Base-by-base conservation (phyloP, 2,113 vertebrate species). In the Trichomycterus rosablanca region DNA sequence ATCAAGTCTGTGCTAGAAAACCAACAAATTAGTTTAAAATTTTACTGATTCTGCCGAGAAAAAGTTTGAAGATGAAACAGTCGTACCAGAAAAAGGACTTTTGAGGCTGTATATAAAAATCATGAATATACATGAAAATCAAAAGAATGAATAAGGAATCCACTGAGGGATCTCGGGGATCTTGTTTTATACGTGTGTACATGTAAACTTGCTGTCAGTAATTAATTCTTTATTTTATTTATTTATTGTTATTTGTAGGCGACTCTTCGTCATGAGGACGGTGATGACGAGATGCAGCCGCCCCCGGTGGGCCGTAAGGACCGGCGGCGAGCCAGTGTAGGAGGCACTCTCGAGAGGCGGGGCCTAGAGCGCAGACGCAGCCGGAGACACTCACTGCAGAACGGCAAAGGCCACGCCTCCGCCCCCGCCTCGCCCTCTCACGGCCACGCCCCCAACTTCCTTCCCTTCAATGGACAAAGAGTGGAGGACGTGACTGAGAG, bases 321-420 rank as follows among this genome's bases (percentile, higher is more conserved):
- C 19, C 85, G 93, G 11, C 74, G 94, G n/a, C 84, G 94, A 12
- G 85, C 92, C 68, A 97, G 94, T 1, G 69, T 95, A 0, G 90
- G 90, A 0, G 79, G 79, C 67, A 82, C 1, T 20, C 80, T 43
- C 2, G 85, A 83, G 65, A 84, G 75, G 16, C 75, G 85, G 19
- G 92, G 92, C 11, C 76, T 93, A 32, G 93, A 97, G 74, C 88
- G 94, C 15, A 82, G 94, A 15, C 84, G 94, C 52, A 98, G 95
- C 79, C 89, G 95, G 48, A 86, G 95, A 68, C 95, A 98, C 78
- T 98, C 95, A 0, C 84, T 92, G 4, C 95, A 96, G 77, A 93
- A 56, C 0, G 5, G 67, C 70, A 90, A 82, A 78, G 90, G 87
- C 55, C 81, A 86, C 5, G 60, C 85, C 9, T 95, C 95, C 0